Base-by-base conservation (phyloP, 2,797 vertebrate genomes). In the Helicolenus hilgendorfi region DNA sequence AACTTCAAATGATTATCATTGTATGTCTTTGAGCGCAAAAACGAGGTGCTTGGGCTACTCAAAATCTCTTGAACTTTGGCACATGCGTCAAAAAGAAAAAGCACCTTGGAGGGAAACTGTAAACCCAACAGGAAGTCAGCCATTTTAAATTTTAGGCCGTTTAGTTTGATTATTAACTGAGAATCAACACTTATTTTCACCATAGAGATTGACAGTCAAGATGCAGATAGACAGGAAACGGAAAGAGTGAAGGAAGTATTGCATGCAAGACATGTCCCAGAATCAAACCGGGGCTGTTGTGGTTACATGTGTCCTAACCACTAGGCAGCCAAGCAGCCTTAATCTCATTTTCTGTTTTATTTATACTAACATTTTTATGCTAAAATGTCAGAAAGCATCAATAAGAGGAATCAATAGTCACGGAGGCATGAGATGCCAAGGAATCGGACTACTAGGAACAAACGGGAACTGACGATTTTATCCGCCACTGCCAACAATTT, bases 121-220 rank as follows among this genome's bases (percentile, higher is more conserved):
- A 49, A 49, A 49, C 41, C 0, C 15, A 49, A 49, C 41, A 49
- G 41, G 41, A 49, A 49, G 41, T 49, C 41, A 20, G 18, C 18
- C 0, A 2, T 0, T 53, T 53, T 53, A 18, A 53, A 53, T 53
- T 53, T 53, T 0, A 53, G 18, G 45, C 18, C 7, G 1, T n/a
- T 53, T 0, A 53, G 20, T 53, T 53, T 53, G 41, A 45, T 45
- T 18, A 18, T 45, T 1, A 45, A 45, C 41, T 18, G 41, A n/a
- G 8, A n/a, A n/a, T n/a, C 20, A 53, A 53, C 24, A 59, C 24
- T 26, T 26, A 59, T 27, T 59, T 59, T 59, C 24, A 59, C 11
- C 11, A 14, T 27, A 59, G 7, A 59, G 26, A 59, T 59, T 59
- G 24, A 59, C 26, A 45, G 11, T 59, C 24, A 29, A 60, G 58